Percentiles rank a stretch among this genome's conserved stretches.
Evolutionary conservation across 2,113 vertebrate species (phyloP).

Genomic region (Seriola rivoliana): DNA sequence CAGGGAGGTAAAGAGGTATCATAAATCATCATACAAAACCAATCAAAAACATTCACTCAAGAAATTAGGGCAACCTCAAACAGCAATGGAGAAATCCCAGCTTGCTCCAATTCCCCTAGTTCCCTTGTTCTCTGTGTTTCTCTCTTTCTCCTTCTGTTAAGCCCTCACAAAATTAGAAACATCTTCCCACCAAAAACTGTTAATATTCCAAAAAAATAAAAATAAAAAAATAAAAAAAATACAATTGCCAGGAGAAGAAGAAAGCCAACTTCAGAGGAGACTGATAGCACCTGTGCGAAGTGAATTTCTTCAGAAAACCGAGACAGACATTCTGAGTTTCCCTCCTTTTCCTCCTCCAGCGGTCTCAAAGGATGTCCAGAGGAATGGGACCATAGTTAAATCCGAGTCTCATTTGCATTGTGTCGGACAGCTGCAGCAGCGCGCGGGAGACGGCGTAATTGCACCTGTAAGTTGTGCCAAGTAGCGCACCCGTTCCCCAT

Average conservation of each 20-base stretch:
- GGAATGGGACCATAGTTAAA: conserved; percentile 76
- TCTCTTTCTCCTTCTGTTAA: conserved; percentile 55
- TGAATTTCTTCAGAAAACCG: conserved; percentile 70
- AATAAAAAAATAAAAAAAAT: conserved; percentile 36
- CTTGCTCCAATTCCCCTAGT: conserved; percentile 70
- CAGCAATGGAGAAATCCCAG: conserved; percentile 73
- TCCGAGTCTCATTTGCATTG: conserved; percentile 68
- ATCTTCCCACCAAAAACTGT: conserved; percentile 46
- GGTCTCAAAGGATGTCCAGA: conserved; percentile 78
- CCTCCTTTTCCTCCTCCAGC: conserved; percentile 68
- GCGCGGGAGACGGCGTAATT: conserved; percentile 46
- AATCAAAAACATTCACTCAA: conserved; percentile 67
- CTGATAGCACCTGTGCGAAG: conserved; percentile 55
- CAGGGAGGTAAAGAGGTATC: conserved; percentile 56
- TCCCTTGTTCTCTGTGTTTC: conserved; percentile 63
- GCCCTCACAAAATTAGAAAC: conserved; percentile 70
- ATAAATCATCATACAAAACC: conserved; percentile 71
- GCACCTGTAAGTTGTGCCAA: conserved; percentile 77
- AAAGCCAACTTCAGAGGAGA: conserved; percentile 53
- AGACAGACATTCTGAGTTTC: conserved; percentile 70
- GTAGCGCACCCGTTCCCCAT: conserved; percentile 67
- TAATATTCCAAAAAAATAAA: conserved; percentile 64
- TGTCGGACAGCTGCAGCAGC: conserved; percentile 67
- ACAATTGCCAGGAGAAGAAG: conserved; percentile 39
- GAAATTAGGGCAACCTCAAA: conserved; percentile 73